Evolutionary conservation across 2,797 vertebrate genomes (phyloP), one percentile per base, ranked within the genome.

Genomic region (Characodon lateralis): DNA sequence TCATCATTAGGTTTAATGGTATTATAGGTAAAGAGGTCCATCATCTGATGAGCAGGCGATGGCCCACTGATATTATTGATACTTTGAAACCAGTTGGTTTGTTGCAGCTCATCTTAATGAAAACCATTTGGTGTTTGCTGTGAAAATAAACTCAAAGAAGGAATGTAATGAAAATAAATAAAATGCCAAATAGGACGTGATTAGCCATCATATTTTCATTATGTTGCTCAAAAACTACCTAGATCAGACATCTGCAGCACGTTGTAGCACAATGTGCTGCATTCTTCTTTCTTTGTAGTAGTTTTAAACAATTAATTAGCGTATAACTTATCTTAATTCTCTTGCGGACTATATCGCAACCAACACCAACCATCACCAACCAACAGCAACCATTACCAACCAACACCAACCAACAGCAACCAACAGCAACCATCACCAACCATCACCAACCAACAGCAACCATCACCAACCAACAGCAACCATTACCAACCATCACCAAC

Each of bases 1-100:
- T 73, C 76, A 75, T 71, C 58, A 69, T 85, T 82, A n/a, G 70
- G 48, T 81, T 81, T 82, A 35, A 71, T 35, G 35, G 35, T 35
- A 35, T 35, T 61, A 10, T 48, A 74, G 73, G 74, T 35, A 72
- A 80, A 50, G 72, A 66, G 22, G 63, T 70, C n/a, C 81, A 77
- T 65, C 28, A 1, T 56, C 78, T 72, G 51, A 63, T 41, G 48
- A 76, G 74, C 22, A 50, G 63, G 55, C 55, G 46, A 22, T 53
- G 43, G 39, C 55, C 48, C 74, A 76, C 53, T 31, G 18, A 79
- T 6, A 35, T 73, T 76, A 10, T 24, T 9, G 5, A 43, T 59
- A 43, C 78, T 77, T 77, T 61, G 35, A 46, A 70, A 58, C 24
- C 55, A 69, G 83, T 77, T 71, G 59, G n/a, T 70, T 53, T 69